A percentile compares a stretch with the other conserved stretches of the same genome.
These are phyloP conservation scores for Morone saxatilis DNA, from an alignment of 2,113 vertebrate species.

Conservation along the genomic window DNA sequence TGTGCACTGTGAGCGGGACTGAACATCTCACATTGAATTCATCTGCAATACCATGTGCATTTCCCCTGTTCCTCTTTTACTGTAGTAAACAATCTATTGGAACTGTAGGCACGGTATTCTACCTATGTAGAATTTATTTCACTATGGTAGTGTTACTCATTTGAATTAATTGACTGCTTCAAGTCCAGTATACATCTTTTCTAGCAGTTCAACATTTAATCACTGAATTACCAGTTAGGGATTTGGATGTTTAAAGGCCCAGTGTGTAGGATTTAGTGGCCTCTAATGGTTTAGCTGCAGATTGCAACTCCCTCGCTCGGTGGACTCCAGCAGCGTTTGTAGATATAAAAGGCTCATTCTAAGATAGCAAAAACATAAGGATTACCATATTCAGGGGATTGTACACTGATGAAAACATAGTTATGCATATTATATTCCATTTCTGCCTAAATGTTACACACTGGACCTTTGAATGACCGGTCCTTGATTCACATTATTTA, in stretches of 20 bases:
- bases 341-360: no score
- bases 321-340: no score
- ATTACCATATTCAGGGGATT: no score
- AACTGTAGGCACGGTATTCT: neutral
- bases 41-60: neutral
- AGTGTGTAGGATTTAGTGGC: no score
- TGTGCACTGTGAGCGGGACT: neutral
- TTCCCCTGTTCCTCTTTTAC: neutral
- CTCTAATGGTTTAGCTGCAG: no score
- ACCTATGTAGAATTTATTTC: neutral
- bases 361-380: no score
- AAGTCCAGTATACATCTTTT: neutral
- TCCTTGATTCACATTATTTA: slow-evolving; percentile 1
- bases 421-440: no score
- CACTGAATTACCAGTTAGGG: neutral
- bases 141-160: neutral
- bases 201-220: neutral
- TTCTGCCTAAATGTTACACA: no score
- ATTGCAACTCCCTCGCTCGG: no score
- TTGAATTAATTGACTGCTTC: neutral
- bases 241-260: neutral
- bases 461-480: no score
- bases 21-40: neutral
- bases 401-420: no score
- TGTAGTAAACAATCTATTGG: neutral